Conservation (phyloP, 2,888 invertebrate genomes). For the Caenorhabditis zanzibari region DNA sequence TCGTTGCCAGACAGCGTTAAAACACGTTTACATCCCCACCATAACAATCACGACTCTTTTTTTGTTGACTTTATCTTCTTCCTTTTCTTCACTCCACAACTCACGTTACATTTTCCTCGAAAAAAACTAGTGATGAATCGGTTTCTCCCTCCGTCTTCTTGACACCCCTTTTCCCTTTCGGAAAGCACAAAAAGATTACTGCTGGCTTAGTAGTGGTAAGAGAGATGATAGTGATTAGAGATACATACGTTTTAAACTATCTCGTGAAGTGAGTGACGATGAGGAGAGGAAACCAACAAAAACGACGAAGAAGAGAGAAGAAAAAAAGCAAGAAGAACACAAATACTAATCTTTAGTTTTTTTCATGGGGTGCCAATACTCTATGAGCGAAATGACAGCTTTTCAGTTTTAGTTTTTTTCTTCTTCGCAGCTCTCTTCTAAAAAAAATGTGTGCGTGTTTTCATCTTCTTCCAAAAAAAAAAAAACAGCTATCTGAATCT, state of each 20-base stretch:
- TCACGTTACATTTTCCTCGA: slow-evolving; percentile 19
- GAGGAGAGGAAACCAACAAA: slow-evolving; percentile 27
- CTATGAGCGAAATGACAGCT: slow-evolving; percentile 41
- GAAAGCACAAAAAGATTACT: slow-evolving; percentile 41
- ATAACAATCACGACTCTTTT: slow-evolving; percentile 45
- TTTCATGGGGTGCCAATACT: slow-evolving; percentile 25
- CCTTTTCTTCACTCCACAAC: slow-evolving; percentile 6
- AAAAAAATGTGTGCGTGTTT: slow-evolving; percentile 19
- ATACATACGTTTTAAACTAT: slow-evolving; percentile 52
- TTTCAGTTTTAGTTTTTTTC: slow-evolving; percentile 31
- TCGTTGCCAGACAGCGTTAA: slow-evolving; percentile 43
- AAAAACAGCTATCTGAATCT: not conserved
- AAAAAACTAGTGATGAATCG: slow-evolving; percentile 30
- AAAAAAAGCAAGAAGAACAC: slow-evolving; percentile 12
- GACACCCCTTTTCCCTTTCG: not conserved
- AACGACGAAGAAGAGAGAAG: slow-evolving; percentile 32
- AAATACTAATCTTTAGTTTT: slow-evolving; percentile 46
- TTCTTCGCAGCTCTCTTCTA: slow-evolving; percentile 1
- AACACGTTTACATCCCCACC: slow-evolving; percentile 24
- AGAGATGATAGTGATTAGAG: slow-evolving; percentile 49
- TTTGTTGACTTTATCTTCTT: slow-evolving; percentile 18
- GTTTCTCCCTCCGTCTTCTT: slow-evolving; percentile 5
- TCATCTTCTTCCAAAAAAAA: not conserved
- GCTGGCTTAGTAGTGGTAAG: slow-evolving; percentile 21
- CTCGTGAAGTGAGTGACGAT: slow-evolving; percentile 25